phyloP scores from a whole-genome alignment of 2,888 invertebrate genomes.

The Galerucella nymphaeae region DNA sequence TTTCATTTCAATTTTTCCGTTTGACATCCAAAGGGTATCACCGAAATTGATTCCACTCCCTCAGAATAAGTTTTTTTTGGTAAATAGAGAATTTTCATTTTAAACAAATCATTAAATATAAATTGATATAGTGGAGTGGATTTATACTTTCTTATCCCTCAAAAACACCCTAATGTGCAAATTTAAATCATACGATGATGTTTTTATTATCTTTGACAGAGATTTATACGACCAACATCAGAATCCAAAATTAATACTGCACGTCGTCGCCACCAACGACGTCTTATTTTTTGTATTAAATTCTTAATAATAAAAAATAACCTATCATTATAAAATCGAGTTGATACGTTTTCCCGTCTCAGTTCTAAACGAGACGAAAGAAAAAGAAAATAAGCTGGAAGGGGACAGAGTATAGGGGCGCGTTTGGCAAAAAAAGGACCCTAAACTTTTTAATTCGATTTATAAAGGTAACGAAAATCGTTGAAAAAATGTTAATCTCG shows the following conservation, averaged over 20 bases:
- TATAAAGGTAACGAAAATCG: not conserved
- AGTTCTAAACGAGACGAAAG: conserved; percentile 9
- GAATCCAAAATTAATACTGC: conserved; percentile 52
- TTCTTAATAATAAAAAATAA: conserved; percentile 61
- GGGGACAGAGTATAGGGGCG: conserved; percentile 1
- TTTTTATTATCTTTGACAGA: conserved; percentile 53
- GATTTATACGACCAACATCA: conserved; percentile 50
- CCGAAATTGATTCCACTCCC: not conserved
- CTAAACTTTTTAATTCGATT: not conserved
- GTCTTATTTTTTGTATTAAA: conserved; percentile 47
- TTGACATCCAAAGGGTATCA: not conserved
- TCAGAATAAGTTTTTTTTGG: not conserved
- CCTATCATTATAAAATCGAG: conserved; percentile 57
- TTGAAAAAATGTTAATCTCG: no score
- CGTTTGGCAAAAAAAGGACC: not conserved
- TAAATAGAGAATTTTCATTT: not conserved
- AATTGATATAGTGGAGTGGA: no score
- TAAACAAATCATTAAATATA: rapidly evolving
- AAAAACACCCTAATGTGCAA: conserved; percentile 31
- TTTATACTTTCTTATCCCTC: no score
- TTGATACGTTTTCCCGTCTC: conserved; percentile 48
- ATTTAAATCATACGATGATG: conserved; percentile 43
- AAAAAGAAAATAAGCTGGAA: conserved; percentile 10
- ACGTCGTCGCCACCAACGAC: not conserved
- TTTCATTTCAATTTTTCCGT: conserved; percentile 23